Evolutionary conservation across 2,888 invertebrate genomes (phyloP), one percentile per base, ranked within the genome.

Genomic region (Leucoma salicis): DNA sequence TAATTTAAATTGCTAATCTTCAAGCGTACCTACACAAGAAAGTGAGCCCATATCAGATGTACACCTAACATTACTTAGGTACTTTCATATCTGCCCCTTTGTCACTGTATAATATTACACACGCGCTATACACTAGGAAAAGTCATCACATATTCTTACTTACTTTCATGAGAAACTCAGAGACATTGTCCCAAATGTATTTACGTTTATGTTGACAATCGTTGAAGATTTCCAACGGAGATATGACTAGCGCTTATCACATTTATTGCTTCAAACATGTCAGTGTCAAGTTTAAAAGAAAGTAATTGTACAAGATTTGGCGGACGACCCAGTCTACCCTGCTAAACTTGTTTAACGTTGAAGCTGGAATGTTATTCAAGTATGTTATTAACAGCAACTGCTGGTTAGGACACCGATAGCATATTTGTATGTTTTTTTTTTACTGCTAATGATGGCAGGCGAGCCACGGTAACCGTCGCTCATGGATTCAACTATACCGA

Each of bases 131-230:
- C 42, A 59, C 55, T 42, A 48, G 60, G 67, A 61, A 64, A 70
- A 74, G 63, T 68, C 64, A 71, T 66, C 63, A 28, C 50, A 43
- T 41, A 51, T 65, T 71, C 66, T 68, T 71, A 64, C 67, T 72
- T 57, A 52, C 65, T 64, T 63, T 63, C 63, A 57, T 63, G 62
- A 56, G 67, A 70, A 66, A 59, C 57, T 37, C 5, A 49, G 48
- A 46, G 49, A 66, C 59, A 63, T 59, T 70, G 70, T 65, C 45
- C 63, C 46, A 50, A 32, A 36, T 35, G 47, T 44, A 34, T 34
- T 39, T 32, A 33, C 34, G 28, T 12, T 33, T 35, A 33, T 28
- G 10, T 14, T 36, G 44, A 48, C 47, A 29, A 44, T 46, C 21
- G 25, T 10, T 14, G 14, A 38, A 31, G 39, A 42, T 49, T 46